Evolutionary conservation across 2,888 invertebrate species (phyloP).

Genomic region (Diloba caeruleocephala): DNA sequence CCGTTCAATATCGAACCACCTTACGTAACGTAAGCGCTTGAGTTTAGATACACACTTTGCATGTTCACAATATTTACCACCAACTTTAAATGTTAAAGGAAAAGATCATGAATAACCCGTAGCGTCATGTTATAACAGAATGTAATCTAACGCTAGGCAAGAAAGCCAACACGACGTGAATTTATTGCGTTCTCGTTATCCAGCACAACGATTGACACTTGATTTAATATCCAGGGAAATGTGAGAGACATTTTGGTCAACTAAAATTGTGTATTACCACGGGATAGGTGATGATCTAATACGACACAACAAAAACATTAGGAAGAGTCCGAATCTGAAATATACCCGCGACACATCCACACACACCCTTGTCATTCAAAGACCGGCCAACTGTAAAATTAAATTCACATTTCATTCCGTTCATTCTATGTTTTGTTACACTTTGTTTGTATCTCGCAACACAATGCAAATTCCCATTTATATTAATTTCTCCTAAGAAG

Average conservation of each 20-base stretch:
- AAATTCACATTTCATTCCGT: slow-evolving; percentile 69
- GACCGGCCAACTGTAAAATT: slow-evolving; percentile 74
- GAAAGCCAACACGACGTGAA: slow-evolving; percentile 34
- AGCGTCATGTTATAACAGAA: slow-evolving; percentile 24
- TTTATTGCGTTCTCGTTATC: slow-evolving; percentile 27
- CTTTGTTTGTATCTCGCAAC: slow-evolving; percentile 40
- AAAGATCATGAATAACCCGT: slow-evolving; percentile 21
- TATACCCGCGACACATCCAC: slow-evolving; percentile 42
- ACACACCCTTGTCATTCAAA: slow-evolving; percentile 67
- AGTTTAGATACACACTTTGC: neutral
- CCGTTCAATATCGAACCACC: too few species aligned
- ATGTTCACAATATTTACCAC: slow-evolving; percentile 13
- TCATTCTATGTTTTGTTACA: slow-evolving; percentile 49
- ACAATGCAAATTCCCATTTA: slow-evolving; percentile 24
- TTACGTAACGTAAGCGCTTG: too few species aligned
- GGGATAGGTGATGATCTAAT: slow-evolving; percentile 18
- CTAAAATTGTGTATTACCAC: slow-evolving; percentile 4
- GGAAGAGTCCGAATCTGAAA: slow-evolving; percentile 33
- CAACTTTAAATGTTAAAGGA: slow-evolving; percentile 23
- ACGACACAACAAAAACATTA: slow-evolving; percentile 30
- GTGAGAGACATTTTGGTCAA: slow-evolving; percentile 12
- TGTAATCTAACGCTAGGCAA: slow-evolving; percentile 14
- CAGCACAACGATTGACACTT: too few species aligned
- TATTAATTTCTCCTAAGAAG: slow-evolving; percentile 16
- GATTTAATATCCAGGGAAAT: slow-evolving; percentile 21